These are phyloP conservation scores for Xanthorhoe spadicearia DNA, from an alignment of 2,888 invertebrate species.

Conservation along the genomic window DNA sequence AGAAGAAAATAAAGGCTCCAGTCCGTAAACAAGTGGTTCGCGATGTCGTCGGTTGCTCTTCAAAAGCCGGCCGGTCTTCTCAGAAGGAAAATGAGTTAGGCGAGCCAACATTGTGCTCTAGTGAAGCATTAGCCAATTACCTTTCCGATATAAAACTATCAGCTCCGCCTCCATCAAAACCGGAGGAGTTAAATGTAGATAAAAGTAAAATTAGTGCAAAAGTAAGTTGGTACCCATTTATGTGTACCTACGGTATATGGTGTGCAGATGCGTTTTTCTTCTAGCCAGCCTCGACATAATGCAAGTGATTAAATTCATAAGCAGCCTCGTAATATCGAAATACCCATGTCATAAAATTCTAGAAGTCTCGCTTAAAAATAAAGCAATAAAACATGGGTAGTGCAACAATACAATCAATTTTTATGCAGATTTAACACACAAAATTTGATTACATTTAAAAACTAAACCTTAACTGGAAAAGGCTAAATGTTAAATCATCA, in stretches of 20 bases:
- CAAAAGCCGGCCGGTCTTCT: constrained; percentile 39
- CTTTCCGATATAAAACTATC: constrained; percentile 61
- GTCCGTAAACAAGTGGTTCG: constrained; percentile 52
- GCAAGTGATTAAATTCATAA: too few relatives aligned
- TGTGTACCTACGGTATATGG: too few relatives aligned
- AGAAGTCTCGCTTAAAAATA: too few relatives aligned
- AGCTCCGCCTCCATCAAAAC: constrained; percentile 48
- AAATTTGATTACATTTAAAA: too few relatives aligned
- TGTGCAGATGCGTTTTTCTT: too few relatives aligned
- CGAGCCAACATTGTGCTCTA: constrained; percentile 71
- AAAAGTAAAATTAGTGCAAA: constrained; percentile 58
- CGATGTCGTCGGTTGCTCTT: constrained; percentile 57
- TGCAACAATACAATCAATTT: background rate
- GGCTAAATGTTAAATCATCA: too few relatives aligned
- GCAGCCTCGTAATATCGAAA: too few relatives aligned
- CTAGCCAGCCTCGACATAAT: too few relatives aligned
- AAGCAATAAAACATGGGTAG: background rate
- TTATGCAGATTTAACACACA: background rate
- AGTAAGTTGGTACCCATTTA: constrained; percentile 49
- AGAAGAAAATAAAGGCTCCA: constrained; percentile 56
- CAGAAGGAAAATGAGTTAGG: constrained; percentile 58
- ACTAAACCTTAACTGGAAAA: too few relatives aligned
- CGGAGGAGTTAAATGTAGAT: constrained; percentile 58
- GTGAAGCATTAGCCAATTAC: constrained; percentile 69
- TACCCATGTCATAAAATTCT: too few relatives aligned